Evolutionary conservation across 2,888 invertebrate genomes (phyloP).

Genomic region (Amiota communis): DNA sequence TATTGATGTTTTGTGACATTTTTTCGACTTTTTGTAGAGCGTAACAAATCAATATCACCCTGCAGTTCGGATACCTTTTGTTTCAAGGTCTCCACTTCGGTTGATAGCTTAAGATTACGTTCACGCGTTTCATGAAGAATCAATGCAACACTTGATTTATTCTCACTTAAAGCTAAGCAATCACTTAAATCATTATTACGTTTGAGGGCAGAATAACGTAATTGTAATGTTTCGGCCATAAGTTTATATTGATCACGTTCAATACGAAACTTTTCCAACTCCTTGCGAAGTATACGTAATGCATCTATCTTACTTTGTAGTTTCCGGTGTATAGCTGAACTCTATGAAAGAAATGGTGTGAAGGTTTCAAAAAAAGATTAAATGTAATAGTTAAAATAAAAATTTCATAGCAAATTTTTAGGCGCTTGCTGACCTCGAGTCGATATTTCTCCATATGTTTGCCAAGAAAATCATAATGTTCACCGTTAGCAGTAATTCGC

Average conservation of each 20-base stretch:
- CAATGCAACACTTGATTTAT: conserved; percentile 75
- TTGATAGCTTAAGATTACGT: conserved; percentile 76
- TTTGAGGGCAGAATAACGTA: conserved; percentile 74
- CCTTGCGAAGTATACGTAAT: conserved; percentile 83
- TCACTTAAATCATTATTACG: conserved; percentile 64
- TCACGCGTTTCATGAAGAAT: conserved; percentile 77
- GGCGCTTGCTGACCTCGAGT: conserved; percentile 68
- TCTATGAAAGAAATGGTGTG: conserved; percentile 72
- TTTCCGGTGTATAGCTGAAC: conserved; percentile 80
- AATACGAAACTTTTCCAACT: conserved; percentile 84
- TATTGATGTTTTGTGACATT: conserved; percentile 25
- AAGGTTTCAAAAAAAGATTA: neutral
- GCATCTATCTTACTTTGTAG: conserved; percentile 88
- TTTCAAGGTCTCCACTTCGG: conserved; percentile 79
- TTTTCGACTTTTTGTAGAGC: conserved; percentile 72
- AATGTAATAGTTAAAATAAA: neutral
- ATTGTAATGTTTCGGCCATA: conserved; percentile 84
- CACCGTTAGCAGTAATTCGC: conserved; percentile 17
- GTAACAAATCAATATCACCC: conserved; percentile 80
- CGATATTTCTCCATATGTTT: conserved; percentile 74
- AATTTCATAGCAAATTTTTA: neutral
- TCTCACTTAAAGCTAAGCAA: conserved; percentile 54
- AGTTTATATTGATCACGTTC: conserved; percentile 87
- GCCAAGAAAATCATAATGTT: conserved; percentile 67
- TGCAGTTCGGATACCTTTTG: conserved; percentile 82